Base-by-base conservation (phyloP, 1,140 invertebrate genomes). In the Drosophila ambigua region DNA sequence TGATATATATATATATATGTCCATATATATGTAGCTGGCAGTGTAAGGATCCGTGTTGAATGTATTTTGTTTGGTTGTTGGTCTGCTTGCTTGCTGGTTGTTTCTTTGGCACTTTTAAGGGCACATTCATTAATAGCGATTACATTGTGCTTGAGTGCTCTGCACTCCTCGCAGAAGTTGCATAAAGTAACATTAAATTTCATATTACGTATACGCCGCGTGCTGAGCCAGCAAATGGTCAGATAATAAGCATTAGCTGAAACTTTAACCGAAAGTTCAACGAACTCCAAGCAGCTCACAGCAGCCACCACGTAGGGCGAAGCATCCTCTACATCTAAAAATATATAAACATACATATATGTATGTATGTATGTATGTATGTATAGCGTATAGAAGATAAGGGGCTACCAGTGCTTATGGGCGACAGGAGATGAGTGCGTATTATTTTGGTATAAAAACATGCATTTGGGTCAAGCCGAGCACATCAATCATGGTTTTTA, bases 401-500 rank as follows among this genome's bases (percentile, higher is more conserved):
- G 58, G 58, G 61, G 53, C 59, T 45, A 74, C 61, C 66, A 58
- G 72, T 51, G 51, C 60, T 64, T 39, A 5, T 15, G 51, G 51
- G 8, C 13, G 49, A 39, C 13, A 48, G 51, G 46, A 64, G 60
- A 72, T 58, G 59, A 58, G 41, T 48, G 57, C 16, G 45, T 82
- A 79, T 87, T 85, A 81, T 77, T 80, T 77, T 63, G 82, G 73
- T 57, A 81, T 81, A 67, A 81, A 87, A 85, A 87, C 81, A 85
- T 85, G 81, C 59, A 85, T 85, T 87, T 85, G 78, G 81, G 82
- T 85, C 81, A 85, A 85, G 82, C 62, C 74, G 68, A 67, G 78
- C 74, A 85, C 81, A 85, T 85, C 81, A 85, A 85, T 87, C 81
- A 85, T 87, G 65, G 69, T 66, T 87, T 85, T 81, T 87, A 85